phyloP scores from a whole-genome alignment of 2,888 invertebrate species.

The Barypeithes pellucidus region DNA sequence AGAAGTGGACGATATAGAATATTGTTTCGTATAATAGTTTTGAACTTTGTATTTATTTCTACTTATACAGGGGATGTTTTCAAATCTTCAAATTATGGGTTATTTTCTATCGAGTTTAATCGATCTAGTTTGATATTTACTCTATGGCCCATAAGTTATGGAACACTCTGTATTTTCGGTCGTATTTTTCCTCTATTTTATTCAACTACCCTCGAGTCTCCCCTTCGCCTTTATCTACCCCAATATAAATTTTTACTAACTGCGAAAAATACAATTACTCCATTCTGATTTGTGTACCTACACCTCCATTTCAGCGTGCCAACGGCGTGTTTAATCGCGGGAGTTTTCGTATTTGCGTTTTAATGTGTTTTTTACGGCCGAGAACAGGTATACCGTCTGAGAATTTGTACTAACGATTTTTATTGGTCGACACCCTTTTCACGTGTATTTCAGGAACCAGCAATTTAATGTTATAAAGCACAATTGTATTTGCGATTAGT shows the following conservation, averaged over 20 bases:
- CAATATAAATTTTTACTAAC: slow-evolving; percentile 28
- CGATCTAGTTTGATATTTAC: too few relatives aligned
- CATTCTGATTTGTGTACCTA: slow-evolving; percentile 19
- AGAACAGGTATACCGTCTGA: too few relatives aligned
- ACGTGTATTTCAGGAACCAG: too few relatives aligned
- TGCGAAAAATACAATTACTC: slow-evolving; percentile 28
- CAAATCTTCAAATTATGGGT: background rate
- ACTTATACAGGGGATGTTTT: too few relatives aligned
- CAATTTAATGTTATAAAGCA: too few relatives aligned
- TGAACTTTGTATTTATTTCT: too few relatives aligned
- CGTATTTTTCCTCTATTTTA: slow-evolving; percentile 23
- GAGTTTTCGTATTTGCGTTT: slow-evolving; percentile 1
- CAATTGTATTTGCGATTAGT: too few relatives aligned
- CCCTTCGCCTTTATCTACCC: slow-evolving; percentile 17
- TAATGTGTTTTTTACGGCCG: background rate
- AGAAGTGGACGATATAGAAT: background rate
- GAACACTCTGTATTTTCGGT: slow-evolving; percentile 4
- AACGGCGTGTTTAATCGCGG: slow-evolving; percentile 1
- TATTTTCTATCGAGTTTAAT: too few relatives aligned
- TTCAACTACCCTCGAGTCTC: slow-evolving; percentile 1
- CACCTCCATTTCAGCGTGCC: background rate
- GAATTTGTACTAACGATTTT: too few relatives aligned
- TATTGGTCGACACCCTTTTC: too few relatives aligned
- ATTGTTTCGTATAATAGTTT: background rate
- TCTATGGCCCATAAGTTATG: background rate